These are phyloP conservation scores for Gambusia yucatana DNA, from an alignment of 2,797 vertebrate genomes.

Conservation along the genomic window DNA sequence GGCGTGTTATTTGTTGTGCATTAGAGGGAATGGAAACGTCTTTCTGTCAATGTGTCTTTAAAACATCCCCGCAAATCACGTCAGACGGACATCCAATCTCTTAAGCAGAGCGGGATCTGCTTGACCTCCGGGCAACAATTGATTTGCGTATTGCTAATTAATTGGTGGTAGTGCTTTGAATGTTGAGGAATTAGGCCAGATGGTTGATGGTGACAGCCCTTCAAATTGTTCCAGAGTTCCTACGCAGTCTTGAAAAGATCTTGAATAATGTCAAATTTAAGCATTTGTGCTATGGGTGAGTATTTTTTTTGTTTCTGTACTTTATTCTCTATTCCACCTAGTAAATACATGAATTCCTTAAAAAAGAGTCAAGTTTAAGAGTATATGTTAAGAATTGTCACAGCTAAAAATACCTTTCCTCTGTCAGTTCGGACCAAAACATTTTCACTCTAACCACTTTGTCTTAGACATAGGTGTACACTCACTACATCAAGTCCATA, in stretches of 20 bases:
- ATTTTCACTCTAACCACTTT: background rate
- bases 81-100: slow-evolving; percentile 59
- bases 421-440: background rate
- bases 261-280: too few relatives aligned
- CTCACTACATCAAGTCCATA: background rate
- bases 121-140: slow-evolving; percentile 64
- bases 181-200: slow-evolving; percentile 12
- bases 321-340: background rate
- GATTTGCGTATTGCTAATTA: slow-evolving; percentile 68
- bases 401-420: background rate
- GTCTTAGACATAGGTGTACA: background rate
- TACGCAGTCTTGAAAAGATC: background rate
- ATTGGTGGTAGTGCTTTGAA: slow-evolving; percentile 55
- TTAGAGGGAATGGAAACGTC: slow-evolving; percentile 54
- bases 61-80: slow-evolving; percentile 65
- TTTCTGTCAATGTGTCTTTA: slow-evolving; percentile 58
- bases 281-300: background rate
- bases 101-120: slow-evolving; percentile 54
- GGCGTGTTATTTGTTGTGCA: slow-evolving; percentile 49
- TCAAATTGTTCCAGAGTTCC: background rate
- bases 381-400: too few relatives aligned
- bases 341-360: background rate
- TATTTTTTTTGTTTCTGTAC: background rate
- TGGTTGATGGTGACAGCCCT: slow-evolving; percentile 14
- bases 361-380: background rate